Base-by-base conservation (phyloP, 2,113 vertebrate species). In the Dendropsophus ebraccatus region DNA sequence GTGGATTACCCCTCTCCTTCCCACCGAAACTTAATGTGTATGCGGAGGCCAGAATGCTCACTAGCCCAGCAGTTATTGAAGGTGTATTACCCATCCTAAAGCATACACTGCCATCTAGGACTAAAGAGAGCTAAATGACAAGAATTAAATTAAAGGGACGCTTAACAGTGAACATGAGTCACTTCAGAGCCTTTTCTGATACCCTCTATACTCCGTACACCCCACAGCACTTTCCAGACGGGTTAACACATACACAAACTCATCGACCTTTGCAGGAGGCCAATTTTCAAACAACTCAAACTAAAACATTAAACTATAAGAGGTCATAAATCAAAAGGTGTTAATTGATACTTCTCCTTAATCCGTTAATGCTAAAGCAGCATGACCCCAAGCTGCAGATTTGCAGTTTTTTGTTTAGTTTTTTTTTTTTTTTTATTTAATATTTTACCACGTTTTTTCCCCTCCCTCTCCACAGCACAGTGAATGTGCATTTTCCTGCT, bases 271-370 rank as follows among this genome's bases (percentile, higher is more conserved):
- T 87, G 49, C n/a, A 78, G 37, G 25, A 47, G 17, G 77, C 60
- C 45, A 56, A 78, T 41, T 77, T 78, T 82, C 80, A 32, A 50
- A 74, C 85, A 81, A 73, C 77, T 28, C 32, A 23, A 81, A 80
- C 67, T 54, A 86, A 79, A 78, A 69, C 76, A 80, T 72, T 28
- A 86, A 80, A 86, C 76, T 65, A 25, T 69, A 73, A 74, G 65
- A 62, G 52, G 67, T 87, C 77, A 87, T 81, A 87, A 62, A 81
- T 73, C 85, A 87, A 87, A 81, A 62, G 77, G 85, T 81, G 78
- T 81, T 87, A 87, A 87, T 87, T 87, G 85, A 87, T 81, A 87
- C 85, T 60, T 86, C 11, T 19, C 49, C 85, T 74, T 87, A 74
- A 81, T 87, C 78, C 14, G 41, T 81, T 87, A 87, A 87, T 81